Base-by-base conservation (phyloP, 2,113 vertebrate genomes). In the Octodon degus region DNA sequence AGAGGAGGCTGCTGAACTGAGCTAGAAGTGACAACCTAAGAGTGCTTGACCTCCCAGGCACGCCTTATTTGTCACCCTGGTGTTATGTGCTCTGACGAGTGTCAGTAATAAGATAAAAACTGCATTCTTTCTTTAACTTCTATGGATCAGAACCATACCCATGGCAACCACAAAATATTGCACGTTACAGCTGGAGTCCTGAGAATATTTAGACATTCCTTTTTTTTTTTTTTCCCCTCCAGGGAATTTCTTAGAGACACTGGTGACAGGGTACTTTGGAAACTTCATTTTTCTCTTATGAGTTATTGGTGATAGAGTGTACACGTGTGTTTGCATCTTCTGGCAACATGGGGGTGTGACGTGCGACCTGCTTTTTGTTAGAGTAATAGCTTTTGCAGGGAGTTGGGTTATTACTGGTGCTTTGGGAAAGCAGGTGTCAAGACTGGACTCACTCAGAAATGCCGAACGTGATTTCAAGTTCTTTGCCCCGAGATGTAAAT, bases 361-460 rank as follows among this genome's bases (percentile, higher is more conserved):
- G 17, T 88, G 88, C 95, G 94, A 94, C 67, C 55, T 95, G 72
- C 68, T 94, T 94, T 91, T 90, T 92, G 96, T 96, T 96, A 94
- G 95, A 97, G 62, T 95, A 94, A 86, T 34, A 86, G 94, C 72
- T 97, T 97, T 96, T 93, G 34, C 72, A 92, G 79, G 86, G 92
- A 93, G 60, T 95, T 4, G 1, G 91, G 67, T 95, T 96, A 89
- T 86, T 68, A 88, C 62, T 95, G 65, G 60, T 90, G 70, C 67
- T 94, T 90, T 93, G 92, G 82, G 92, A 97, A 95, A 88, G 87
- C n/a, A 89, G 90, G 77, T 97, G 95, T 97, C 90, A 96, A 97
- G 93, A 88, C 88, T 97, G 96, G 92, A 95, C 53, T 89, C 91
- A 82, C 47, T 96, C 65, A 82, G 84, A 76, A 81, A 67, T 96